Percentiles rank a stretch among this genome's conserved stretches.
These are phyloP conservation scores for Drosophila hawaiiensis DNA, from an alignment of 2,888 invertebrate genomes.

Conservation along the genomic window DNA sequence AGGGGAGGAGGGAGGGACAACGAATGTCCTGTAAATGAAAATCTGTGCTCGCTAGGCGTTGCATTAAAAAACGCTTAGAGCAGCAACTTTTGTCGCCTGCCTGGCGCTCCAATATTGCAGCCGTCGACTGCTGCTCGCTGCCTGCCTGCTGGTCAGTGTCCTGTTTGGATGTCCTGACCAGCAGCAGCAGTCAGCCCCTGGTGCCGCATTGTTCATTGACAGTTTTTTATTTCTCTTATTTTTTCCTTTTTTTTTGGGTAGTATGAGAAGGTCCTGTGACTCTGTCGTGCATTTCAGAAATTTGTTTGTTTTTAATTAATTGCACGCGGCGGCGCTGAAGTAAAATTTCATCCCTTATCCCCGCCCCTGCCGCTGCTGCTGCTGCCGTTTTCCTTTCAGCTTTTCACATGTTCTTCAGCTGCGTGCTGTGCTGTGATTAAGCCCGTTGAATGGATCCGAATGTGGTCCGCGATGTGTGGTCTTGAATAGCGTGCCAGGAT, in stretches of 20 bases:
- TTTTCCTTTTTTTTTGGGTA: not conserved
- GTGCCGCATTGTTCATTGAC: constrained; percentile 74
- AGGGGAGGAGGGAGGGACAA: not conserved
- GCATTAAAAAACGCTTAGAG: constrained; percentile 81
- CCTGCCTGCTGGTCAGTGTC: constrained; percentile 35
- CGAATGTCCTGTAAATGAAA: constrained; percentile 37
- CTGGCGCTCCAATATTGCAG: constrained; percentile 48
- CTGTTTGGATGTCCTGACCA: constrained; percentile 21
- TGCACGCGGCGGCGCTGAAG: constrained; percentile 74
- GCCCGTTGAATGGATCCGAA: constrained; percentile 38
- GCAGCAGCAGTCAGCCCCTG: not conserved
- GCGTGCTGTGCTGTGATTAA: constrained; percentile 74
- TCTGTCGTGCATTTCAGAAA: constrained; percentile 75
- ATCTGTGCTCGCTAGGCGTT: constrained; percentile 66
- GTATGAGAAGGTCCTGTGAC: constrained; percentile 20
- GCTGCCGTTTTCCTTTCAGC: not conserved
- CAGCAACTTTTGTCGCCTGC: constrained; percentile 77
- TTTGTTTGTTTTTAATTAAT: constrained; percentile 83
- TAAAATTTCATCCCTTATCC: not conserved
- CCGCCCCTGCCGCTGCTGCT: not conserved
- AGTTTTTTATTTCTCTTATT: constrained; percentile 41
- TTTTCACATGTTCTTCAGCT: constrained; percentile 30
- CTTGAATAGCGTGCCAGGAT: constrained; percentile 66
- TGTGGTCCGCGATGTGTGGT: constrained; percentile 47
- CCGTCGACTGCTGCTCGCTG: constrained; percentile 29